Evolutionary conservation across 2,888 invertebrate genomes (phyloP).

Genomic region (Drosophila robusta): DNA sequence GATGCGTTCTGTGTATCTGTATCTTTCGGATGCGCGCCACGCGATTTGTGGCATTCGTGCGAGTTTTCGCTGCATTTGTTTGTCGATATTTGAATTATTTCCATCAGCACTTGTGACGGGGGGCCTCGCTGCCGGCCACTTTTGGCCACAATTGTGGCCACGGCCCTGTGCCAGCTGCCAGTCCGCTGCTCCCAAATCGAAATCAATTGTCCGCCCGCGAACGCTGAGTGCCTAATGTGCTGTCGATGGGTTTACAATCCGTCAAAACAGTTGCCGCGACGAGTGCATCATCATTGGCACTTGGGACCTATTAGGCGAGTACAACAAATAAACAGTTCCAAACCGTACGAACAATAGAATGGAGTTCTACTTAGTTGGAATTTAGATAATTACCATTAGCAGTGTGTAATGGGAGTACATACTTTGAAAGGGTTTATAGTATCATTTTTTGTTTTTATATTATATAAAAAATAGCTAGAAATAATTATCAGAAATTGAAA

Average conservation of each 20-base stretch:
- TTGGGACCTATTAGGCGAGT: constrained; percentile 40
- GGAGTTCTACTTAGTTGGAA: constrained; percentile 28
- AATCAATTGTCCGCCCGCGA: constrained; percentile 63
- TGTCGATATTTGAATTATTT: constrained; percentile 76
- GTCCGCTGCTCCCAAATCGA: constrained; percentile 22
- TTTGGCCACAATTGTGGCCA: constrained; percentile 74
- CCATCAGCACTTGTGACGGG: constrained; percentile 53
- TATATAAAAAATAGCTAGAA: too few relatives aligned
- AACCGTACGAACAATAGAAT: constrained; percentile 4
- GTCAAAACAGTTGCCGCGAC: constrained; percentile 71
- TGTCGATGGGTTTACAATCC: constrained; percentile 79
- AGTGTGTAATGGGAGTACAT: too few relatives aligned
- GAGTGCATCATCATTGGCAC: constrained; percentile 63
- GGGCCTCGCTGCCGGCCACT: constrained; percentile 54
- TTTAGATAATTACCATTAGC: constrained; percentile 42
- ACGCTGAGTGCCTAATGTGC: constrained; percentile 69
- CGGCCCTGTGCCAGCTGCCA: background rate
- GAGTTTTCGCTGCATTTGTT: constrained; percentile 46
- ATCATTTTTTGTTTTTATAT: too few relatives aligned
- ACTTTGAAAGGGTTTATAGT: too few relatives aligned
- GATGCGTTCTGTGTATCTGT: constrained; percentile 26
- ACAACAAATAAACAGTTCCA: constrained; percentile 51
- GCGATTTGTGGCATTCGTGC: constrained; percentile 53
- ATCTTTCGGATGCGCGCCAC: constrained; percentile 39
- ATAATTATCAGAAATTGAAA: too few relatives aligned